Conservation (phyloP, 2,888 invertebrate species). For the Gymnocheta viridis region DNA sequence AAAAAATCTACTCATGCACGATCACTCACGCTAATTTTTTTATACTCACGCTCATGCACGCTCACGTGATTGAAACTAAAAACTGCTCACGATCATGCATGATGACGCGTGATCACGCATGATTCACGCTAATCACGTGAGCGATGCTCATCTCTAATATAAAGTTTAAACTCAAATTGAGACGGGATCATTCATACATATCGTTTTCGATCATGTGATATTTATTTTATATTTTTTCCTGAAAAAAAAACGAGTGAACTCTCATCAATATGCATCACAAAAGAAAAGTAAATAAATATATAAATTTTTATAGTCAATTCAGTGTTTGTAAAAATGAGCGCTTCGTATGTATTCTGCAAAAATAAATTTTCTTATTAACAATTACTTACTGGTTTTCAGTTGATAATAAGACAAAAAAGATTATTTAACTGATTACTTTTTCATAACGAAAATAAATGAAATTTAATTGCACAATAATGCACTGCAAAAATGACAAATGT, state of each 20-base stretch:
- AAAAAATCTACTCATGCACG: no score
- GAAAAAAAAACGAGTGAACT: background rate
- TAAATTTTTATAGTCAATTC: no score
- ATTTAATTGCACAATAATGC: conserved; percentile 6
- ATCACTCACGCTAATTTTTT: no score
- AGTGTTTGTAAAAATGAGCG: background rate
- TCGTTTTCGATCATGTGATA: background rate
- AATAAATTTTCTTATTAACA: background rate
- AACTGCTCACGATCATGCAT: no score
- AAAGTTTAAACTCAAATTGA: background rate
- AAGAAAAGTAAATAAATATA: background rate
- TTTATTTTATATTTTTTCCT: background rate
- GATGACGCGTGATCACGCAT: no score
- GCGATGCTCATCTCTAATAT: no score
- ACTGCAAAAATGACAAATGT: conserved; percentile 10
- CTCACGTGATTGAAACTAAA: no score
- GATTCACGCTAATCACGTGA: no score
- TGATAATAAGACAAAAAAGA: background rate
- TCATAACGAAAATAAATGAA: background rate
- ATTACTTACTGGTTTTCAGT: background rate
- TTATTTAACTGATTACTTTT: conserved; percentile 2
- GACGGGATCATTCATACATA: background rate
- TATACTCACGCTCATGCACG: no score
- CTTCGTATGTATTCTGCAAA: background rate
- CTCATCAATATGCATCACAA: background rate